Evolutionary conservation across 1,140 invertebrate species (phyloP).

Genomic region (Drosophila bipectinata): DNA sequence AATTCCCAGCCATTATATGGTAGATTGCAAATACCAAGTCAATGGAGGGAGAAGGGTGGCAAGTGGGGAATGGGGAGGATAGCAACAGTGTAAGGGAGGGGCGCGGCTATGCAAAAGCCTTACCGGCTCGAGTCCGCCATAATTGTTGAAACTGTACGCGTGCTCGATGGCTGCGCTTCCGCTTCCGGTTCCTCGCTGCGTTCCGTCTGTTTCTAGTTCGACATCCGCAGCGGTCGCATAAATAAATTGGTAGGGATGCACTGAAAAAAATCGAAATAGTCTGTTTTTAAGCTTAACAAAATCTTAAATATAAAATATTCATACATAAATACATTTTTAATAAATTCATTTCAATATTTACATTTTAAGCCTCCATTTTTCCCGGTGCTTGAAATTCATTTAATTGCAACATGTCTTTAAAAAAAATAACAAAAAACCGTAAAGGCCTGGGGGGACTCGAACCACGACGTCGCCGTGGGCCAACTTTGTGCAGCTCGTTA

Average conservation of each 20-base stretch:
- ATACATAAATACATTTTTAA: too few relatives aligned
- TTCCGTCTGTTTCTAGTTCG: constrained; percentile 4
- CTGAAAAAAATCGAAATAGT: neutral
- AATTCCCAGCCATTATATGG: constrained; percentile 53
- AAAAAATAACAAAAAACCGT: neutral
- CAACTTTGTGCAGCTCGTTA: constrained; percentile 2
- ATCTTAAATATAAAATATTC: too few relatives aligned
- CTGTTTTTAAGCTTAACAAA: too few relatives aligned
- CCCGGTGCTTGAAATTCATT: neutral
- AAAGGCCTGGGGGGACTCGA: neutral
- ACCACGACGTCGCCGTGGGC: neutral
- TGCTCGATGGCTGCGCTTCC: constrained; percentile 50
- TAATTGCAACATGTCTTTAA: neutral
- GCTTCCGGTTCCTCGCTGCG: constrained; percentile 25
- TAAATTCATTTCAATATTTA: neutral
- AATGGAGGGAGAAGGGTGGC: too few relatives aligned
- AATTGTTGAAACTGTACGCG: constrained; percentile 50
- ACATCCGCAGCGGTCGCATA: neutral
- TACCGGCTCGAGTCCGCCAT: constrained; percentile 4
- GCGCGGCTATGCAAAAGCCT: constrained; percentile 38
- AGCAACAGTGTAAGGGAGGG: neutral
- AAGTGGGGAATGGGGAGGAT: too few relatives aligned
- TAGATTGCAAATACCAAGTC: constrained; percentile 32
- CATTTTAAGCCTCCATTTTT: neutral
- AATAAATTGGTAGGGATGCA: neutral